A percentile compares a stretch with the other conserved stretches of the same genome.
Evolutionary conservation across 2,797 vertebrate genomes (phyloP).

Genomic region (Dendrocincla fuliginosa): DNA sequence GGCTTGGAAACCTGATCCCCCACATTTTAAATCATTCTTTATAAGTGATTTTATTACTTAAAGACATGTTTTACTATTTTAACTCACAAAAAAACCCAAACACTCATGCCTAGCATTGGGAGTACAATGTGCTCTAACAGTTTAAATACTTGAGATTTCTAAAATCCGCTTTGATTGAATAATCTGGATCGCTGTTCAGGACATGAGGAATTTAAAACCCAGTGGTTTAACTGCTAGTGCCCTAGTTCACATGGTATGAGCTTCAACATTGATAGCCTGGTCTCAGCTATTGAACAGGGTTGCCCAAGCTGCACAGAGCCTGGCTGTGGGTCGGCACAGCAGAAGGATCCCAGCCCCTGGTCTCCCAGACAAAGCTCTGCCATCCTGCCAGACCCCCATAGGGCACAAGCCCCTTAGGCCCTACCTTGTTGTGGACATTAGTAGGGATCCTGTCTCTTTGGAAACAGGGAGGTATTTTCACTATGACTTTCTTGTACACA

Average conservation of each 20-base stretch:
- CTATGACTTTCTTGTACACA: not conserved
- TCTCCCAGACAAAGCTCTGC: not conserved
- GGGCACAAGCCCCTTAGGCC: accelerated
- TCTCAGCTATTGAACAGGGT: accelerated
- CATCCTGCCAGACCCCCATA: not conserved
- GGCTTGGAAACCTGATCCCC: not conserved
- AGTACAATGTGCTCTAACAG: not conserved
- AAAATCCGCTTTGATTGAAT: constrained; percentile 46
- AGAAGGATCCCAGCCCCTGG: not conserved
- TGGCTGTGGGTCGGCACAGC: accelerated
- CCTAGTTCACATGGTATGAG: not conserved
- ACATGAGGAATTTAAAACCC: constrained; percentile 50
- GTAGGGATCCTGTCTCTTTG: not conserved
- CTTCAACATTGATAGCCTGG: not conserved
- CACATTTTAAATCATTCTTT: not conserved
- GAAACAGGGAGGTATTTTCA: not conserved
- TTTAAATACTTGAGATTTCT: constrained; percentile 19
- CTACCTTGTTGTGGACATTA: not conserved
- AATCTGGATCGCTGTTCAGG: not conserved
- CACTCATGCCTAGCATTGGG: not conserved
- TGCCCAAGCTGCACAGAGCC: not conserved
- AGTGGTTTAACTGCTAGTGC: not conserved
- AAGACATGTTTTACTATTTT: not conserved
- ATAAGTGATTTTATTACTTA: not conserved
- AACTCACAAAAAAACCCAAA: accelerated